Percentiles rank a stretch among this genome's conserved stretches.
These are phyloP conservation scores for Harmothoe impar DNA, from an alignment of 2,888 invertebrate genomes.

Conservation along the genomic window DNA sequence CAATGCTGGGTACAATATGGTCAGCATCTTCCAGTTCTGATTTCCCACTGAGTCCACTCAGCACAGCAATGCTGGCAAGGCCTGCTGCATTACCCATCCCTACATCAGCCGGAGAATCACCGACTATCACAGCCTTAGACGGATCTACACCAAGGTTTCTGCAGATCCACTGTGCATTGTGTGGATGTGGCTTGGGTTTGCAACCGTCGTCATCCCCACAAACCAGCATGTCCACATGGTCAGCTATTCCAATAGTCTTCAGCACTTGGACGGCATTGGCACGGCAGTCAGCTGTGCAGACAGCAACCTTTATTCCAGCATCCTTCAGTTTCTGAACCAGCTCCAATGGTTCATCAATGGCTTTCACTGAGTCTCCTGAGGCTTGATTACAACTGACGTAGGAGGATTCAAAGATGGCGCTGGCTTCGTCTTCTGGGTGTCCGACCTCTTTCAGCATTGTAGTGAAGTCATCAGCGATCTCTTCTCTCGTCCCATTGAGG, in stretches of 20 bases:
- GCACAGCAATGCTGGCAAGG: conserved; percentile 83
- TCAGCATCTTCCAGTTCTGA: conserved; percentile 76
- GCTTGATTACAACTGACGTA: not conserved
- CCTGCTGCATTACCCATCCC: conserved; percentile 83
- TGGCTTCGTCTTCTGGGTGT: not conserved
- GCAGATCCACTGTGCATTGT: conserved; percentile 82
- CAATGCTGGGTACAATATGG: conserved; percentile 76
- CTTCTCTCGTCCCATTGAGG: not conserved
- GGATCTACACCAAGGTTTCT: conserved; percentile 76
- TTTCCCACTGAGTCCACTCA: conserved; percentile 80
- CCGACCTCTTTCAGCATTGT: not conserved
- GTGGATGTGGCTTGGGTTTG: conserved; percentile 82
- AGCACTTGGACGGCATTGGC: conserved; percentile 75
- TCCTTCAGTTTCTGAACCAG: conserved; percentile 76
- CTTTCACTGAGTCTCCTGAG: not conserved
- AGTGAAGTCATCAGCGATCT: not conserved
- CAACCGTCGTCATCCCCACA: conserved; percentile 84
- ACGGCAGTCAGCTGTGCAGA: conserved; percentile 83
- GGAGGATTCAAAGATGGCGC: not conserved
- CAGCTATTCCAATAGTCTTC: conserved; percentile 73
- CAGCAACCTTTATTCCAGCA: conserved; percentile 83
- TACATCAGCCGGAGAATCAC: conserved; percentile 84
- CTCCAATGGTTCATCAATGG: conserved; percentile 64
- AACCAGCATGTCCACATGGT: conserved; percentile 83
- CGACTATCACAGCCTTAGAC: conserved; percentile 82